Conservation (phyloP, 2,888 invertebrate genomes). For the Macropis europaea region DNA sequence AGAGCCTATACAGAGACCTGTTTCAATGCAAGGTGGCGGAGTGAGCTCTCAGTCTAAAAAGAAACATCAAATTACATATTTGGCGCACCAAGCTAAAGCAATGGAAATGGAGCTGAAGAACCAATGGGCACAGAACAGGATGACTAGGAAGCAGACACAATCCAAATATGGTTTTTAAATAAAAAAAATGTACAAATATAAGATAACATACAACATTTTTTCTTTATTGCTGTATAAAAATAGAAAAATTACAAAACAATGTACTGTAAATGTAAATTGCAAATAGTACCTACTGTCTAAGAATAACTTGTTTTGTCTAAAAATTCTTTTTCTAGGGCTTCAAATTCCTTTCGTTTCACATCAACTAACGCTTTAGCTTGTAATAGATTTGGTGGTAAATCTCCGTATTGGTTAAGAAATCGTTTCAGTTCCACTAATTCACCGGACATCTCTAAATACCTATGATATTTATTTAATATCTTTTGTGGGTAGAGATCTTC, state of each 20-base stretch:
- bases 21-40: slow-evolving; percentile 77
- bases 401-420: slow-evolving; percentile 64
- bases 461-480: slow-evolving; percentile 67
- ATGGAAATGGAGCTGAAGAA: slow-evolving; percentile 96
- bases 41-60: slow-evolving; percentile 87
- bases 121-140: slow-evolving; percentile 94
- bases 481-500: slow-evolving; percentile 61
- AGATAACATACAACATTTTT: background rate
- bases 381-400: slow-evolving; percentile 73
- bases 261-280: background rate
- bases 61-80: slow-evolving; percentile 98
- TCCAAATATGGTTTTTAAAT: slow-evolving; percentile 96
- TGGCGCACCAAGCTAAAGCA: slow-evolving; percentile 96
- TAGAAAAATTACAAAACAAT: background rate
- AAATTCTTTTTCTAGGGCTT: slow-evolving; percentile 61
- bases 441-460: slow-evolving; percentile 61
- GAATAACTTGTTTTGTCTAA: slow-evolving; percentile 60
- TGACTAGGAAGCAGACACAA: slow-evolving; percentile 93
- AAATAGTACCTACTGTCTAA: background rate
- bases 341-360: slow-evolving; percentile 66
- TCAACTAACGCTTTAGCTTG: slow-evolving; percentile 73
- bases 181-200: slow-evolving; percentile 70
- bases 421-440: slow-evolving; percentile 65
- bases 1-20: slow-evolving; percentile 82
- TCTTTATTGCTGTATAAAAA: slow-evolving; percentile 41